Evolutionary conservation across 2,113 vertebrate species (phyloP).

Genomic region (Pelecanus crispus): DNA sequence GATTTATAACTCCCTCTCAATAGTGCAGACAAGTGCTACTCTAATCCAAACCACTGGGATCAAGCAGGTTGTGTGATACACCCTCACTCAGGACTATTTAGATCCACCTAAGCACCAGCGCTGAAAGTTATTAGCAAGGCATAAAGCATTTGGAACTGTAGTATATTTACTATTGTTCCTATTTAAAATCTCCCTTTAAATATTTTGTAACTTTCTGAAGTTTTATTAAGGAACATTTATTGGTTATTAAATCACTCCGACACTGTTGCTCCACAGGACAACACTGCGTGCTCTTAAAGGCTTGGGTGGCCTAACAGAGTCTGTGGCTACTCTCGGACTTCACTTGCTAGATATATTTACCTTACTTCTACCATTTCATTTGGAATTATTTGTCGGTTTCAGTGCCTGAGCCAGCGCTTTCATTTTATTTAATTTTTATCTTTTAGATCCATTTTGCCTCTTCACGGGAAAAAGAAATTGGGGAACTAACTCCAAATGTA

Average conservation of each 20-base stretch:
- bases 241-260: conserved; percentile 1
- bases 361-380: conserved; percentile 18
- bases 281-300: background rate
- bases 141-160: background rate
- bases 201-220: conserved; percentile 20
- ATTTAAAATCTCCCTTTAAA: background rate
- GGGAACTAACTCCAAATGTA: background rate
- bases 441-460: background rate
- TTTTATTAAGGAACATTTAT: conserved; percentile 10
- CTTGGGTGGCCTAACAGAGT: conserved; percentile 17
- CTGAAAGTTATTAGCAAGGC: background rate
- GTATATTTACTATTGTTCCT: background rate
- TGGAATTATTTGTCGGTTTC: conserved; percentile 35
- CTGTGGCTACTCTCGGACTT: background rate
- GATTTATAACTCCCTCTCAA: background rate
- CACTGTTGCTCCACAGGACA: background rate
- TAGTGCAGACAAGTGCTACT: background rate
- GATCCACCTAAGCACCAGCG: background rate
- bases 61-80: background rate
- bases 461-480: conserved; percentile 22
- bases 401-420: background rate
- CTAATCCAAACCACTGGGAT: background rate
- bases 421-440: background rate
- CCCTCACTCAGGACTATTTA: background rate
- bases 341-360: conserved; percentile 12